Percentiles rank a stretch among this genome's conserved stretches.
These are phyloP conservation scores for Myripristis murdjan DNA, from an alignment of 2,797 vertebrate species.

Conservation along the genomic window DNA sequence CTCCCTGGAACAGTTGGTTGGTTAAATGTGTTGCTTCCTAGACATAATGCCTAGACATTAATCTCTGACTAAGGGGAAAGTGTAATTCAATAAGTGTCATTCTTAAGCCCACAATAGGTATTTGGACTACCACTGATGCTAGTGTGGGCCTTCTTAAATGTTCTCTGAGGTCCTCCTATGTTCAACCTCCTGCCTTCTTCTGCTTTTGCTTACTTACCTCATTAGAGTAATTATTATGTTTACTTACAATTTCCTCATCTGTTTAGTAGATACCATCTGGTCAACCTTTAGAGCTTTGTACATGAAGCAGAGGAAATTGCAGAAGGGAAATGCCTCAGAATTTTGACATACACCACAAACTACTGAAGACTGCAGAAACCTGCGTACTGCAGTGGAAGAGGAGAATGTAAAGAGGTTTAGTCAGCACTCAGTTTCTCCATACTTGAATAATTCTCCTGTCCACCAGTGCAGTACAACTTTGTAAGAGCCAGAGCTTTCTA, in stretches of 20 bases:
- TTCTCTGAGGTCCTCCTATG: too few relatives aligned
- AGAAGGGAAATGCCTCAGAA: neutral
- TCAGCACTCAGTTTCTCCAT: neutral
- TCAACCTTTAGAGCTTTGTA: neutral
- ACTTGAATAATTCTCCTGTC: neutral
- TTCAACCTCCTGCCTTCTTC: neutral
- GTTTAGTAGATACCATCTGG: neutral
- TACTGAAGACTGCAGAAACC: neutral
- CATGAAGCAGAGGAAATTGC: neutral
- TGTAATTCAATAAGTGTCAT: neutral
- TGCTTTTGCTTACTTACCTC: constrained; percentile 30
- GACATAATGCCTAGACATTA: constrained; percentile 1
- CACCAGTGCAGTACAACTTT: neutral
- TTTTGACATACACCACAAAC: neutral
- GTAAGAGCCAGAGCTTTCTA: neutral
- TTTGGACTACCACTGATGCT: constrained; percentile 2
- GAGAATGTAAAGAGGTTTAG: neutral
- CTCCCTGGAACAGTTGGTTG: neutral
- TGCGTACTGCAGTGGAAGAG: neutral
- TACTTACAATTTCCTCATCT: neutral
- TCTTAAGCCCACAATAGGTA: neutral
- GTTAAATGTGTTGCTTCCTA: constrained; percentile 3
- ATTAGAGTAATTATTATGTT: neutral
- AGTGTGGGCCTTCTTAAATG: neutral
- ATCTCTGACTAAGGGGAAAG: constrained; percentile 8